Percentiles rank a stretch among this genome's conserved stretches.
Conservation (phyloP, 2,113 vertebrate genomes). For the Chionodraco myersi region DNA sequence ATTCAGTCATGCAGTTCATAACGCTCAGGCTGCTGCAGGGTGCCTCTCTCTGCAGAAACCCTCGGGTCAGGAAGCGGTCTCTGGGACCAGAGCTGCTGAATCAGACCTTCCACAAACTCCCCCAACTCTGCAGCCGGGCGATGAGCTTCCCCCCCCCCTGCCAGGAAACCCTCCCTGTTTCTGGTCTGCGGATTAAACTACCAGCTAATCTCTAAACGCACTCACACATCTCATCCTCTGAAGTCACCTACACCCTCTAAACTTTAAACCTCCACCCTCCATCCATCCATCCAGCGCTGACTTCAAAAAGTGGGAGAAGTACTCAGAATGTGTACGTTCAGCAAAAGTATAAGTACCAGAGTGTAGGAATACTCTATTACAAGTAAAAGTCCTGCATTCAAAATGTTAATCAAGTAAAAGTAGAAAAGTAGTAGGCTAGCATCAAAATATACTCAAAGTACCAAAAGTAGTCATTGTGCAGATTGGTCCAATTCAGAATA, state of each 20-base stretch:
- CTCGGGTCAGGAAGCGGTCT: constrained; percentile 71
- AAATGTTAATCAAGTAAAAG: too few species aligned
- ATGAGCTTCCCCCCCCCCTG: constrained; percentile 48
- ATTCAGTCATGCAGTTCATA: constrained; percentile 27
- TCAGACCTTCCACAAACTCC: constrained; percentile 65
- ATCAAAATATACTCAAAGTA: too few species aligned
- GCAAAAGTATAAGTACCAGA: too few species aligned
- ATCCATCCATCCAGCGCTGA: constrained; percentile 3
- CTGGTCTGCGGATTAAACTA: constrained; percentile 46
- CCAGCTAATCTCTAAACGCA: constrained; percentile 49
- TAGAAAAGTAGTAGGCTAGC: too few species aligned
- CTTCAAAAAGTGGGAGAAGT: too few species aligned
- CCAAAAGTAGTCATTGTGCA: too few species aligned
- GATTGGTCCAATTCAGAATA: too few species aligned
- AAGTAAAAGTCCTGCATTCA: too few species aligned
- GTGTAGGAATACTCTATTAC: too few species aligned
- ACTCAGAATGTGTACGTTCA: too few species aligned
- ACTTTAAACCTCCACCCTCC: neutral
- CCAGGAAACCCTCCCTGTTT: constrained; percentile 53
- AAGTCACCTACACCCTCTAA: constrained; percentile 31
- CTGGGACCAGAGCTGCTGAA: constrained; percentile 70
- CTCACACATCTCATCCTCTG: constrained; percentile 46
- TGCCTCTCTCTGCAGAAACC: constrained; percentile 37
- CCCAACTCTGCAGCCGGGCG: constrained; percentile 5
- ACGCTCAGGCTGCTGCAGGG: constrained; percentile 17